These are phyloP conservation scores for Drosophila prostipennis DNA, from an alignment of 2,888 invertebrate genomes.

Conservation along the genomic window DNA sequence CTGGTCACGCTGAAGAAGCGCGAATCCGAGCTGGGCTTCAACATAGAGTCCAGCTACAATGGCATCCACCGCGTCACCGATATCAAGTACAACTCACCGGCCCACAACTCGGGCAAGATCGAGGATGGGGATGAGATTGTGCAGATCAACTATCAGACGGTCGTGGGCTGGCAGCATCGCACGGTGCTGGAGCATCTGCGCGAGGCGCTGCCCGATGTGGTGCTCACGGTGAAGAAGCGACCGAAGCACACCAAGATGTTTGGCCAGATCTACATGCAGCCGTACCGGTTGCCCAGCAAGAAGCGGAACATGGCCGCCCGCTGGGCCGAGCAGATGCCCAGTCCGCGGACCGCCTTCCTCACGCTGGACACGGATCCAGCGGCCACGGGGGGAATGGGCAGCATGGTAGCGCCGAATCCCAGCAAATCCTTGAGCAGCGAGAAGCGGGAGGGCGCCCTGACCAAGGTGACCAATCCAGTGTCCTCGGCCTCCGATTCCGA, in stretches of 20 bases:
- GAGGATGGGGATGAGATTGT: constrained; percentile 98
- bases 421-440: constrained; percentile 27
- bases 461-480: constrained; percentile 54
- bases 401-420: constrained; percentile 1
- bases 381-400: constrained; percentile 15
- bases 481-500: constrained; percentile 83
- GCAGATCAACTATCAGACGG: constrained; percentile 91
- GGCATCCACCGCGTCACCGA: constrained; percentile 92
- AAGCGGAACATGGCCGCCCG: constrained; percentile 87
- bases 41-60: constrained; percentile 93
- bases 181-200: constrained; percentile 90
- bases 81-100: constrained; percentile 95
- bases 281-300: constrained; percentile 89
- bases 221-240: constrained; percentile 92
- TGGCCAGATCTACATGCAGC: constrained; percentile 88
- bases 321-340: constrained; percentile 89
- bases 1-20: constrained; percentile 94
- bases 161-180: constrained; percentile 92
- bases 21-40: constrained; percentile 95
- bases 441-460: constrained; percentile 85
- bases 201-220: constrained; percentile 92
- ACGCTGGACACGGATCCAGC: constrained; percentile 80
- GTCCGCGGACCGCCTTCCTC: constrained; percentile 87
- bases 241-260: constrained; percentile 92
- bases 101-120: constrained; percentile 95